phyloP scores from a whole-genome alignment of 1,140 invertebrate genomes.

The Lithobius niger region DNA sequence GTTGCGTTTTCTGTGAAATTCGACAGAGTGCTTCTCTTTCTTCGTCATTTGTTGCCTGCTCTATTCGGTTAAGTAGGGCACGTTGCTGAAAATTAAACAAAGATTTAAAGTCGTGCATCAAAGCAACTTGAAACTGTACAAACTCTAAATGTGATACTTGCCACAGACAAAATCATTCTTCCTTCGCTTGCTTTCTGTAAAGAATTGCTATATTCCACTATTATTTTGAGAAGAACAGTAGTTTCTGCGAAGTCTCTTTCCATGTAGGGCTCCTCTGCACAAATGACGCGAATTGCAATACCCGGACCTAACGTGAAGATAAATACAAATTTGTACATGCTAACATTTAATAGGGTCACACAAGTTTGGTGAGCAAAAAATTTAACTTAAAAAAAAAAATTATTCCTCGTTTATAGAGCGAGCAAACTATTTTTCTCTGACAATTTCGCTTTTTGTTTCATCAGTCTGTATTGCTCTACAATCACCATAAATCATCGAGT shows the following conservation, averaged over 20 bases:
- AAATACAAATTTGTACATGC: too few species aligned
- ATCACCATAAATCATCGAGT: too few species aligned
- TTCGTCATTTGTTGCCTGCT: constrained; percentile 57
- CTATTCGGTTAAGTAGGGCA: constrained; percentile 74
- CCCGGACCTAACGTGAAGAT: constrained; percentile 55
- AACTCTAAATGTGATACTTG: neutral
- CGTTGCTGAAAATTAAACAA: constrained; percentile 48
- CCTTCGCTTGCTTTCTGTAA: constrained; percentile 51
- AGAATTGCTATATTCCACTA: constrained; percentile 84
- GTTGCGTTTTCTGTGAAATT: constrained; percentile 61
- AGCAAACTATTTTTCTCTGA: too few species aligned
- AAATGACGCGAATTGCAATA: constrained; percentile 86
- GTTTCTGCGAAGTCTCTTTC: constrained; percentile 93
- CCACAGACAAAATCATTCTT: constrained; percentile 2
- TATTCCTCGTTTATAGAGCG: too few species aligned
- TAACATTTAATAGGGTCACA: too few species aligned
- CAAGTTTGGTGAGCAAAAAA: too few species aligned
- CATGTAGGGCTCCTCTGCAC: constrained; percentile 90
- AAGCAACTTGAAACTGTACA: neutral
- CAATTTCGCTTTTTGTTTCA: too few species aligned
- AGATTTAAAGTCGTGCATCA: too few species aligned
- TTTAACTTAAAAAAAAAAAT: too few species aligned
- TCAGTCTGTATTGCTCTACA: too few species aligned
- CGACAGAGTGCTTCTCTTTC: constrained; percentile 54
- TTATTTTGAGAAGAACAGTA: constrained; percentile 74